Percentiles rank a stretch among this genome's conserved stretches.
These are phyloP conservation scores for Tridacna crocea DNA, from an alignment of 2,888 invertebrate genomes.

Conservation along the genomic window DNA sequence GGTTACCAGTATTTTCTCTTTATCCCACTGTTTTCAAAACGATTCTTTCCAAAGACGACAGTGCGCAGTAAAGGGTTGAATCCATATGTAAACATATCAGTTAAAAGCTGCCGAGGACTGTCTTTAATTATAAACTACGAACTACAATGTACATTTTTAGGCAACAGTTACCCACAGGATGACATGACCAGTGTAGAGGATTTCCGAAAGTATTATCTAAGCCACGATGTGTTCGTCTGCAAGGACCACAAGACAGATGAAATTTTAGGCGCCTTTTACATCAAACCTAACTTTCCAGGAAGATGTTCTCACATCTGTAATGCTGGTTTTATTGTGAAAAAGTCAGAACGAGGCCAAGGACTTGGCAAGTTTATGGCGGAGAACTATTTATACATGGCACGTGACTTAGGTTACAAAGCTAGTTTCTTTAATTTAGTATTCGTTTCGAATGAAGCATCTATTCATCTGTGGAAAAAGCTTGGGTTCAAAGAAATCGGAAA, in stretches of 20 bases:
- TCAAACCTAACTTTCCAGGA: slow-evolving; percentile 74
- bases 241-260: slow-evolving; percentile 43
- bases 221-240: slow-evolving; percentile 68
- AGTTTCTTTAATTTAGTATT: slow-evolving; percentile 71
- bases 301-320: slow-evolving; percentile 71
- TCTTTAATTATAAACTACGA: too few species aligned
- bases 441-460: slow-evolving; percentile 61
- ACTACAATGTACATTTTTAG: slow-evolving; percentile 16
- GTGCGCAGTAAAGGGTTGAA: too few species aligned
- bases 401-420: slow-evolving; percentile 69
- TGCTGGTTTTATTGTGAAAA: slow-evolving; percentile 66
- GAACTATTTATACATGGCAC: slow-evolving; percentile 62
- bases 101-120: too few species aligned
- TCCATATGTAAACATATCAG: too few species aligned
- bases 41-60: too few species aligned
- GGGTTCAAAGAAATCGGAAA: slow-evolving; percentile 67
- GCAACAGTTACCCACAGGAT: slow-evolving; percentile 65
- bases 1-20: too few species aligned
- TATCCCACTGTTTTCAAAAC: too few species aligned
- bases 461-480: slow-evolving; percentile 63
- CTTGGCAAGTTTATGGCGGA: slow-evolving; percentile 63
- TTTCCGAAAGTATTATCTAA: slow-evolving; percentile 66
- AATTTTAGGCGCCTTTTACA: slow-evolving; percentile 67
- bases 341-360: slow-evolving; percentile 56
- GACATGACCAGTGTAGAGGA: slow-evolving; percentile 62